These are phyloP conservation scores for Parambassis ranga DNA, from an alignment of 2,797 vertebrate species.

Conservation along the genomic window DNA sequence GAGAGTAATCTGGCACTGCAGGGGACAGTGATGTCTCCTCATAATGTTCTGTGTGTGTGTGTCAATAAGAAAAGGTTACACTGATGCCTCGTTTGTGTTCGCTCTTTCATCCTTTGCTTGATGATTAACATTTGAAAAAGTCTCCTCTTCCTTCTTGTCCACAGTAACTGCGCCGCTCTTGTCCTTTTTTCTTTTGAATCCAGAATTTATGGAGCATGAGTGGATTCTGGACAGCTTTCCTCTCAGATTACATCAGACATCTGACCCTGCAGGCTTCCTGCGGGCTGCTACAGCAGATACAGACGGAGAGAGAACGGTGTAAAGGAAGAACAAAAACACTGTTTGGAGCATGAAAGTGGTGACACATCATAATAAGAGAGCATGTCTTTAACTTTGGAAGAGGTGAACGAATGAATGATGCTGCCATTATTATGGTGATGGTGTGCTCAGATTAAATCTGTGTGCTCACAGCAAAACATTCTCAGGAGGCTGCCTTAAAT, in stretches of 20 bases:
- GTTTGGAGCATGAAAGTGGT: background rate
- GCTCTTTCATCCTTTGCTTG: too few species aligned
- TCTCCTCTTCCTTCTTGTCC: background rate
- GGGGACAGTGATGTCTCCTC: background rate
- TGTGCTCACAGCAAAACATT: too few species aligned
- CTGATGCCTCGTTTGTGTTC: too few species aligned
- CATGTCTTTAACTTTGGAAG: background rate
- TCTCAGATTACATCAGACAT: conserved; percentile 20
- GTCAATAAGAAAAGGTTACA: background rate
- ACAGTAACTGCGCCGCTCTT: too few species aligned
- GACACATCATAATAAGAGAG: background rate
- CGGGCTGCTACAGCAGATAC: background rate
- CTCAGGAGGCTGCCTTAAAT: too few species aligned
- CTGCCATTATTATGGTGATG: too few species aligned
- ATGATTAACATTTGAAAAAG: background rate
- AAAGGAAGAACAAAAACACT: background rate
- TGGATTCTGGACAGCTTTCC: conserved; percentile 11
- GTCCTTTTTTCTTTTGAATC: too few species aligned
- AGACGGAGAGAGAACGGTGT: background rate
- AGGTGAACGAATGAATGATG: too few species aligned
- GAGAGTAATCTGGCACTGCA: background rate
- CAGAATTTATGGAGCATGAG: conserved; percentile 4
- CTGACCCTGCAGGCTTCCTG: conserved; percentile 16
- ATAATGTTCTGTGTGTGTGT: background rate
- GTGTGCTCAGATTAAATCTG: too few species aligned